Conservation (phyloP, 2,113 vertebrate genomes). For the Dipodomys spectabilis region DNA sequence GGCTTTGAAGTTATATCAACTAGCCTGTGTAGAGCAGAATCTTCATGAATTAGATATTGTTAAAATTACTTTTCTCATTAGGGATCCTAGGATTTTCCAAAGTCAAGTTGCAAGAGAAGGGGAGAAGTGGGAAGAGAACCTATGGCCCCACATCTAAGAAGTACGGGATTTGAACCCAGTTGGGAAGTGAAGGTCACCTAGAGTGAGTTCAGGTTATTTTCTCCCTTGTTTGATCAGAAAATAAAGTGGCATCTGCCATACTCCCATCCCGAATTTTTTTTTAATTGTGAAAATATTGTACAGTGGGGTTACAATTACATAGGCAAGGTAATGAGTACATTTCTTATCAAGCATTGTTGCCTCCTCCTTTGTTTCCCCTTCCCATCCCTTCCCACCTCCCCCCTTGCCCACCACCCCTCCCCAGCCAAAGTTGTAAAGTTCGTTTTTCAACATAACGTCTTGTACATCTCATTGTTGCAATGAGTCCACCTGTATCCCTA, state of each 20-base stretch:
- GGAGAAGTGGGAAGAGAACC: too few species aligned
- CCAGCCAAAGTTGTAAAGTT: too few species aligned
- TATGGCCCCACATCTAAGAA: background rate
- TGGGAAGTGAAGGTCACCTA: background rate
- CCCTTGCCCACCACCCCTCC: too few species aligned
- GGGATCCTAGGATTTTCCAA: background rate
- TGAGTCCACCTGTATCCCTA: too few species aligned
- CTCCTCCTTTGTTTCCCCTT: too few species aligned
- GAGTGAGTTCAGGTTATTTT: background rate
- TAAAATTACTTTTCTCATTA: background rate
- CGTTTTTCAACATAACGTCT: too few species aligned
- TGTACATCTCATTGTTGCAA: too few species aligned
- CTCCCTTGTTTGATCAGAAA: background rate
- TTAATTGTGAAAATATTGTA: too few species aligned
- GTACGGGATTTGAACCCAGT: background rate
- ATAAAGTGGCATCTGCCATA: background rate
- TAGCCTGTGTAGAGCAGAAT: background rate
- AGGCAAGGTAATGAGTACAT: too few species aligned
- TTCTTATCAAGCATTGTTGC: too few species aligned
- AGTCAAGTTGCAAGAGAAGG: background rate
- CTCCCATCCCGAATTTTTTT: background rate
- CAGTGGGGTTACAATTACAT: too few species aligned
- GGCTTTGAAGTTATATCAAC: background rate
- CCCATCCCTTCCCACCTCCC: too few species aligned
- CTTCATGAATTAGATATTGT: background rate